Evolutionary conservation across 2,888 invertebrate species (phyloP), one percentile per base, ranked within the genome.

Genomic region (Spisula subtruncata): DNA sequence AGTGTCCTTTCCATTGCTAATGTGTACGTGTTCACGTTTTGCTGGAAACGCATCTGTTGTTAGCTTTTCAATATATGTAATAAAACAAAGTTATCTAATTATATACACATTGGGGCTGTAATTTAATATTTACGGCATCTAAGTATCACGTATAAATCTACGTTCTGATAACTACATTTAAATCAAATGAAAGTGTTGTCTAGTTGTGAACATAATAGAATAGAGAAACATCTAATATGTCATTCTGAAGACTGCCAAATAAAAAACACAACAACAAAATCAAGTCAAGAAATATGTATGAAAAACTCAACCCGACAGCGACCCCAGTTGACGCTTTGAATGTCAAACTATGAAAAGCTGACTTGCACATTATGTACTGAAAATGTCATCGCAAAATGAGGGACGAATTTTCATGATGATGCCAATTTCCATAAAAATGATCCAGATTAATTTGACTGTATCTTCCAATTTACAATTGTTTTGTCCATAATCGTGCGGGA

Each of bases 331-430:
- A 75, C 12, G 32, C 35, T 75, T 75, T 75, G 75, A 75, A 75
- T 75, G 75, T 75, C 75, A 75, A 75, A 75, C 75, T 18, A 16
- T 75, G 35, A 75, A 75, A 75, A 32, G 75, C 75, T 75, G 75
- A 75, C 75, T 75, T 35, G 29, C 75, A 35, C 75, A 75, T 35
- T 75, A 8, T 32, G 75, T 35, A 75, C 75, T 75, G 10, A 51
- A 85, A 85, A 79, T 85, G 85, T 85, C 85, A 85, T 71, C 51
- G 14, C 20, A 10, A 85, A 79, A 79, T 79, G 85, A 51, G 71
- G 71, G 79, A 51, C 54, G 48, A 75, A 51, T 51, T 75, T 75
- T 54, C 80, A 29, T 85, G 80, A 80, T 79, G 85, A 56, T 71
- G 60, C 79, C 80, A 56, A 85, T 85, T 85, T 79, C 51, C 85